A percentile compares a stretch with the other conserved stretches of the same genome.
Evolutionary conservation across 2,113 vertebrate species (phyloP).

Genomic region (Alligator sinensis): DNA sequence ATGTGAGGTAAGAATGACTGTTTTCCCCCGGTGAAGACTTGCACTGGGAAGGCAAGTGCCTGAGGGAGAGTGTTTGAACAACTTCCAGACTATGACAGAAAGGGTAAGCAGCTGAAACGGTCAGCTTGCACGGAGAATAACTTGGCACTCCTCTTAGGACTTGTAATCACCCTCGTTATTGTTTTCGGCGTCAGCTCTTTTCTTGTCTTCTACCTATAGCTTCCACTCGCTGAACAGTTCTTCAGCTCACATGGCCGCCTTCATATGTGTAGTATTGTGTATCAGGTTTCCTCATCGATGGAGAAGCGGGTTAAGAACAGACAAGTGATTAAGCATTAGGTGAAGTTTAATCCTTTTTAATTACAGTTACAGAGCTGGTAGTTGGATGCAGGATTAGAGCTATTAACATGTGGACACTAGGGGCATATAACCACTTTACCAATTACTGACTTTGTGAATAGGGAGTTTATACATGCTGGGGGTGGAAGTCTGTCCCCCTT

Average conservation of each 20-base stretch:
- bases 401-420: conserved; percentile 64
- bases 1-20: not conserved
- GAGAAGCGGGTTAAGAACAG: conserved; percentile 57
- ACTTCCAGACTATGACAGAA: not conserved
- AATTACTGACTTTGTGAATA: conserved; percentile 29
- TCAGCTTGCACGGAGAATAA: not conserved
- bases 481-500: no score
- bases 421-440: conserved; percentile 70
- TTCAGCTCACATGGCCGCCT: not conserved
- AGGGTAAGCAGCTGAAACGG: not conserved
- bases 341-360: conserved; percentile 72
- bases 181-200: not conserved
- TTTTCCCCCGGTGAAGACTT: not conserved
- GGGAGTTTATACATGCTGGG: not conserved
- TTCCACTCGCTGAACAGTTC: conserved; percentile 33
- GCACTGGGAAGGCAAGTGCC: not conserved
- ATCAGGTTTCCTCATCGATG: no score
- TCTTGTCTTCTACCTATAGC: conserved; percentile 40
- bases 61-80: fast-evolving
- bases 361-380: conserved; percentile 53
- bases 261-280: no score
- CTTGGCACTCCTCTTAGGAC: conserved; percentile 12
- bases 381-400: conserved; percentile 69
- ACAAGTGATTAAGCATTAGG: conserved; percentile 67
- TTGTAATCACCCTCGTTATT: not conserved